phyloP scores from a whole-genome alignment of 2,888 invertebrate genomes.

The Chironomus riparius region DNA sequence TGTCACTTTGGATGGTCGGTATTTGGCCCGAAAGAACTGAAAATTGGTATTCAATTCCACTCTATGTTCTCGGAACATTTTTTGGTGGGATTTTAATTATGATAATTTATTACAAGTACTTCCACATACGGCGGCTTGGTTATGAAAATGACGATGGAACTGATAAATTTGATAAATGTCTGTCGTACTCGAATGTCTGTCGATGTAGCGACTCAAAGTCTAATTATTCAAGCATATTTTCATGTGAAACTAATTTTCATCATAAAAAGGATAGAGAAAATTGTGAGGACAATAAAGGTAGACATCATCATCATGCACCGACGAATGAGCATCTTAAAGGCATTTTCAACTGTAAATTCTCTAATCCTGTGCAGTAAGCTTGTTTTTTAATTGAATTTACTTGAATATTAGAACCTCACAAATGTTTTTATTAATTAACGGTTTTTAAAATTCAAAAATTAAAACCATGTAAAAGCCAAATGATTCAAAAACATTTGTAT shows the following conservation, averaged over 20 bases:
- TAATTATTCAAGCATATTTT: conserved; percentile 13
- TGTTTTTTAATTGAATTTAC: neutral
- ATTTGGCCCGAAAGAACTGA: conserved; percentile 42
- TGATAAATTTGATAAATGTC: conserved; percentile 26
- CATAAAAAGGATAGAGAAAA: conserved; percentile 11
- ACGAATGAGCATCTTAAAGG: conserved; percentile 47
- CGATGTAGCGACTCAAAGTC: conserved; percentile 22
- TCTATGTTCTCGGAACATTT: conserved; percentile 48
- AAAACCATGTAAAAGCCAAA: too few relatives aligned
- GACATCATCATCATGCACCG: conserved; percentile 43
- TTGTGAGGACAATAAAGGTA: conserved; percentile 6
- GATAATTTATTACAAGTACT: conserved; percentile 65
- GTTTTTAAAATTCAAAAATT: too few relatives aligned
- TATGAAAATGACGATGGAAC: conserved; percentile 44
- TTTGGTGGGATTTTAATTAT: conserved; percentile 56
- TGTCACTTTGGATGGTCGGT: conserved; percentile 73
- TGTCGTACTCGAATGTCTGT: conserved; percentile 11
- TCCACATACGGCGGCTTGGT: conserved; percentile 68
- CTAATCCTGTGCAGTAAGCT: conserved; percentile 57
- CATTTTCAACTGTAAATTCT: conserved; percentile 82
- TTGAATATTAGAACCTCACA: too few relatives aligned
- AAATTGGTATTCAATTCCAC: conserved; percentile 46
- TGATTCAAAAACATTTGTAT: too few relatives aligned
- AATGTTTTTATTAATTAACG: too few relatives aligned
- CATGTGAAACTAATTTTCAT: conserved; percentile 8